phyloP scores from a whole-genome alignment of 2,797 vertebrate genomes.

The Periparus ater region DNA sequence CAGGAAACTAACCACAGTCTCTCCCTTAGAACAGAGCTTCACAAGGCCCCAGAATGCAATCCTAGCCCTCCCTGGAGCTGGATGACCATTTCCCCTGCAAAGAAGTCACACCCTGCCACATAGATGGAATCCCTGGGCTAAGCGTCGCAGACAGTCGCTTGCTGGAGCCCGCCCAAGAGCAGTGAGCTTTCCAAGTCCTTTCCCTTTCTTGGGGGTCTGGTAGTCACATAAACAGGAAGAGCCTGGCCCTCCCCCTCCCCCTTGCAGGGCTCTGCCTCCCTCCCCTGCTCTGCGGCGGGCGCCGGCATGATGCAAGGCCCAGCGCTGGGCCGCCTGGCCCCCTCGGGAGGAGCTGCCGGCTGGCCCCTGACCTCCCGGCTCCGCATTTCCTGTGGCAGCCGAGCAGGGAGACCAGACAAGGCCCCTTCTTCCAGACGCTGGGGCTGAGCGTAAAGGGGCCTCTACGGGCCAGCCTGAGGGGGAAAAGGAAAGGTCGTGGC shows the following conservation, averaged over 20 bases:
- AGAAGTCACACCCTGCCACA: background rate
- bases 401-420: slow-evolving; percentile 41
- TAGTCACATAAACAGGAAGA: slow-evolving; percentile 74
- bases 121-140: background rate
- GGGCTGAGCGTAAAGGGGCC: background rate
- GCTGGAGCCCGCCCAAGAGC: slow-evolving; percentile 38
- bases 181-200: slow-evolving; percentile 37
- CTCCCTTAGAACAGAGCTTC: background rate
- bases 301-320: background rate
- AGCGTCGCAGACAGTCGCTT: background rate
- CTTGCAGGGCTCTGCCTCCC: background rate
- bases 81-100: background rate
- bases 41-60: background rate
- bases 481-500: background rate
- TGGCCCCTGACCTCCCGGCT: slow-evolving; percentile 67
- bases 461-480: background rate
- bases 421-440: slow-evolving; percentile 49
- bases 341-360: slow-evolving; percentile 53
- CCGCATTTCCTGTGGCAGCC: slow-evolving; percentile 63
- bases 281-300: background rate
- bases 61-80: background rate
- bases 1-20: background rate
- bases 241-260: slow-evolving; percentile 25
- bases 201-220: slow-evolving; percentile 62
- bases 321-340: background rate